Evolutionary conservation across 2,113 vertebrate genomes (phyloP).

Genomic region (Coreoperca whiteheadi): DNA sequence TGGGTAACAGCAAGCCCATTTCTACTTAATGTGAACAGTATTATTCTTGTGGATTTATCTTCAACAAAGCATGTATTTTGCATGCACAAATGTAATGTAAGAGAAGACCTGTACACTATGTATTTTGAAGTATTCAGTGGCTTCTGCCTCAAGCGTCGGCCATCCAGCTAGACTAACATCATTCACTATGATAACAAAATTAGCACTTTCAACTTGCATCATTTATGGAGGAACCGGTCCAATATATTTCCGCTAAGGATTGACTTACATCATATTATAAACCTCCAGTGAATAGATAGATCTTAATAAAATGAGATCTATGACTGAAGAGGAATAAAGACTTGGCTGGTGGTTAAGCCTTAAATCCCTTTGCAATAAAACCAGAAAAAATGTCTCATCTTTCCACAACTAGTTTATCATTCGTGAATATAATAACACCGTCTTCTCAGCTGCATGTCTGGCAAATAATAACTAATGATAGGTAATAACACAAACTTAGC

Average conservation of each 20-base stretch:
- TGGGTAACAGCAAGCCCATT: conserved; percentile 38
- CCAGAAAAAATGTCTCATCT: conserved; percentile 34
- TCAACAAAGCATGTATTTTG: conserved; percentile 58
- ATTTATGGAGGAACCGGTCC: conserved; percentile 49
- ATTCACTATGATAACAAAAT: conserved; percentile 59
- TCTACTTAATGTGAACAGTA: conserved; percentile 69
- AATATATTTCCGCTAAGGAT: conserved; percentile 46
- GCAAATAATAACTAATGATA: conserved; percentile 39
- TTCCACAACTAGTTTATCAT: conserved; percentile 36
- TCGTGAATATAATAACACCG: conserved; percentile 29
- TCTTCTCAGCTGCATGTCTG: conserved; percentile 12
- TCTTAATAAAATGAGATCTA: conserved; percentile 57
- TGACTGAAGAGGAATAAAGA: neutral
- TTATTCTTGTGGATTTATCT: conserved; percentile 68
- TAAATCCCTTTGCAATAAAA: conserved; percentile 58
- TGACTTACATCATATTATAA: conserved; percentile 55
- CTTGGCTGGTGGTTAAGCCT: conserved; percentile 36
- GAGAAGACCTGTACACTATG: conserved; percentile 35
- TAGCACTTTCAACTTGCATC: conserved; percentile 49
- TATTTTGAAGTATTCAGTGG: conserved; percentile 59
- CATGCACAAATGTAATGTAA: conserved; percentile 56
- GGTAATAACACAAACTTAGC: conserved; percentile 48
- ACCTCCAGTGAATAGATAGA: conserved; percentile 40
- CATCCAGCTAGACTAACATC: conserved; percentile 42
- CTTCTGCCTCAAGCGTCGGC: conserved; percentile 50